A percentile compares a stretch with the other conserved stretches of the same genome.
Evolutionary conservation across 2,888 invertebrate species (phyloP).

Genomic region (Lithodes maja): DNA sequence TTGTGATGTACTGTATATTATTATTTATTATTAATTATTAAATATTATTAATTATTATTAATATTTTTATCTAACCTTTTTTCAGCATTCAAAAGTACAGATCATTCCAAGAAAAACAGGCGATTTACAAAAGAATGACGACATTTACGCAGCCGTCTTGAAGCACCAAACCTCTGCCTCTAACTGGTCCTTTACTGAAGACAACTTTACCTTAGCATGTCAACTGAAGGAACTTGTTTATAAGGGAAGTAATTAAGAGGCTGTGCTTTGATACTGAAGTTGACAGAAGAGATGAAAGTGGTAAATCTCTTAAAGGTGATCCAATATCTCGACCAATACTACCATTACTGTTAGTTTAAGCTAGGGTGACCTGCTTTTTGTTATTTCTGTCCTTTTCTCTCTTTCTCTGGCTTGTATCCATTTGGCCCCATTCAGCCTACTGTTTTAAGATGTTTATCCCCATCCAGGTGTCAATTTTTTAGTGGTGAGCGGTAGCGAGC

Average conservation of each 20-base stretch:
- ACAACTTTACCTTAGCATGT: not conserved
- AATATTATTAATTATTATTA: not conserved
- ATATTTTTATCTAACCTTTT: not conserved
- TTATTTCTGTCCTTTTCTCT: too few species aligned
- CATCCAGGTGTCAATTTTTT: too few species aligned
- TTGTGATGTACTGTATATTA: not conserved
- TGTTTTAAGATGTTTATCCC: too few species aligned
- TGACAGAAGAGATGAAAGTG: too few species aligned
- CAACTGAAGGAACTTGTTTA: not conserved
- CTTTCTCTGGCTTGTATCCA: too few species aligned
- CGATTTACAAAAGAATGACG: constrained; percentile 55
- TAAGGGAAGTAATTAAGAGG: not conserved
- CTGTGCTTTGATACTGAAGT: too few species aligned
- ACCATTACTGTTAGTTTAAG: too few species aligned
- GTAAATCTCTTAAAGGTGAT: too few species aligned
- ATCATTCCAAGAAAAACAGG: constrained; percentile 51
- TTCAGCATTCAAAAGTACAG: constrained; percentile 38
- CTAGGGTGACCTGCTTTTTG: too few species aligned
- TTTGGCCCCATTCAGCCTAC: too few species aligned
- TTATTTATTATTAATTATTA: not conserved
- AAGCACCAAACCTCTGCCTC: constrained; percentile 13
- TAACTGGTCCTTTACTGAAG: constrained; percentile 9
- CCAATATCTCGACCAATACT: too few species aligned
- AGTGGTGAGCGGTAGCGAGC: too few species aligned
- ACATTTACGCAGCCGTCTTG: constrained; percentile 43